Evolutionary conservation across 2,888 invertebrate species (phyloP).

Genomic region (Pachliopta kotzebuea): DNA sequence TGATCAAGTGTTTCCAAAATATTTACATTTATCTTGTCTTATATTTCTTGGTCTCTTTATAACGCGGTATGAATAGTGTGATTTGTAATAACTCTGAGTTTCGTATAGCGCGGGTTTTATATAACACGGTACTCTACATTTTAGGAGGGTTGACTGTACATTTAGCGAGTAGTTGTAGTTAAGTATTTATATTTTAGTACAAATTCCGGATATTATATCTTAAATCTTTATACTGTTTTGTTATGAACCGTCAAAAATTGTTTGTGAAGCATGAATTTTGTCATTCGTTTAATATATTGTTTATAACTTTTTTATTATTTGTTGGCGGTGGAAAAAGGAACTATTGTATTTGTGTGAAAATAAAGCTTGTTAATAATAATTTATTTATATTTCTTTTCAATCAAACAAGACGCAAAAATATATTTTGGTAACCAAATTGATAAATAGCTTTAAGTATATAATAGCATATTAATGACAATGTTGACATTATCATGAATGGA

Average conservation of each 20-base stretch:
- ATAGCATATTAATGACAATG: conserved; percentile 6
- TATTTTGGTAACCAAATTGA: conserved; percentile 25
- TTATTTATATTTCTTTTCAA: conserved; percentile 6
- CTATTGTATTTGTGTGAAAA: not conserved
- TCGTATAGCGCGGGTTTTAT: too few species aligned
- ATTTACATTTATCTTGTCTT: too few species aligned
- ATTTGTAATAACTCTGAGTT: too few species aligned
- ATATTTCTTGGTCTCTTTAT: too few species aligned
- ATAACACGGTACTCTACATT: too few species aligned
- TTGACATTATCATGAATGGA: conserved; percentile 22
- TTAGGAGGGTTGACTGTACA: too few species aligned
- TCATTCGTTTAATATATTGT: not conserved
- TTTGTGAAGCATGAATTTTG: not conserved
- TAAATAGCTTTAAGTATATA: conserved; percentile 24
- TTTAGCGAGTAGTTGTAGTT: conserved; percentile 7
- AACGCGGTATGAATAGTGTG: too few species aligned
- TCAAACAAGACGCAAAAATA: conserved; percentile 1
- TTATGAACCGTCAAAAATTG: too few species aligned
- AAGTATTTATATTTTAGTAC: conserved; percentile 29
- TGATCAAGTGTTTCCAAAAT: too few species aligned
- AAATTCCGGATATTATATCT: conserved; percentile 16
- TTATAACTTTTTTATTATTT: not conserved
- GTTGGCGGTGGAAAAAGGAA: not conserved
- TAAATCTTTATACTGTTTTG: too few species aligned
- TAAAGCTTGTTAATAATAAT: conserved; percentile 2